Base-by-base conservation (phyloP, 2,888 invertebrate species). In the Catocala fraxini region DNA sequence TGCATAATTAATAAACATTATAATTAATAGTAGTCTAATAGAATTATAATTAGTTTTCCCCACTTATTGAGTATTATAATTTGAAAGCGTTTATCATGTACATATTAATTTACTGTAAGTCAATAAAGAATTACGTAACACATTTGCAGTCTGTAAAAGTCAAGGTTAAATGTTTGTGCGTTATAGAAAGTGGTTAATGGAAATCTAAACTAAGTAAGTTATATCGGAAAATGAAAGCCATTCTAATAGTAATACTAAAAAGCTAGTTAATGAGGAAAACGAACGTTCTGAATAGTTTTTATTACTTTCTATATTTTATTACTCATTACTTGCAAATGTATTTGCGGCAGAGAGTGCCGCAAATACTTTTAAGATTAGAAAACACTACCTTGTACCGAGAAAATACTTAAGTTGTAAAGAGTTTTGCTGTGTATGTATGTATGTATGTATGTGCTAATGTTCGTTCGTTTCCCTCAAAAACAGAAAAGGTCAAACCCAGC, bases 161-260 rank as follows among this genome's bases (percentile, higher is more conserved):
- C 45, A 63, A 57, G 68, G 53, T 66, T 66, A 64, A 61, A 70
- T 72, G 66, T 68, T 41, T 62, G 63, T 77, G 80, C 73, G 57
- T 60, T 69, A 63, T 63, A 76, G 73, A 74, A 71, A 71, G 61
- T 45, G 9, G 77, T 88, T 88, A 90, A 85, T 78, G 74, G 83
- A 89, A 88, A 85, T 83, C 68, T 77, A 80, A 81, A 82, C 71
- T 70, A 72, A 75, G 68, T 74, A 71, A 64, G 73, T 84, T 81
- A 80, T 84, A 81, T 81, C 56, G 60, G 65, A 77, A 77, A 76
- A 41, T 60, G 79, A 79, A 86, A 90, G 90, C 90, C 78, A 82
- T 87, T 87, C 88, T 89, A 88, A 83, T 83, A 86, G 80, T 85
- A 79, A 85, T 84, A 87, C 89, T 89, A 69, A 69, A 58, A 90